Base-by-base conservation (phyloP, 2,888 invertebrate species). In the Leptinotarsa peninsularis region DNA sequence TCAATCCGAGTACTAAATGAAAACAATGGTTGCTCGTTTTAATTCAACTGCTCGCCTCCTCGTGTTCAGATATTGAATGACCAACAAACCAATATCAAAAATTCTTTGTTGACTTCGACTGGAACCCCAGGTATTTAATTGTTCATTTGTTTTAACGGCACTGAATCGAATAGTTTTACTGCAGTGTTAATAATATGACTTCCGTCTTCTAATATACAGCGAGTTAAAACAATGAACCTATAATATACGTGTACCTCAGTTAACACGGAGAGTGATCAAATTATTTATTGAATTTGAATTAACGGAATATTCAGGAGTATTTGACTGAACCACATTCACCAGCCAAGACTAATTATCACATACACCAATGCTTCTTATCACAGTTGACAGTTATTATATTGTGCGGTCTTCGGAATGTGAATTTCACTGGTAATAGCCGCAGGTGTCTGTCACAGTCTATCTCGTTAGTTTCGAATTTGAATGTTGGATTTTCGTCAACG, bases 301-400 rank as follows among this genome's bases (percentile, higher is more conserved):
- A 77, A 77, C 78, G 80, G 80, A 81, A 81, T 77, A 79, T 79
- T 73, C 74, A 70, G 71, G 73, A 73, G 73, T 70, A 69, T 71
- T 73, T 77, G 81, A 78, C 82, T 85, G 86, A 83, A 82, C 86
- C 79, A 80, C 85, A 84, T 68, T 68, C 73, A 79, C 79, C 85
- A 86, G 85, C 86, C 85, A 86, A 84, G 86, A 86, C 87, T 87
- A 87, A 88, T 88, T 88, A 88, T 87, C 86, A 86, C 88, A 87
- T 87, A 88, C 87, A 86, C 84, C 86, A 87, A 86, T 87, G 87
- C 87, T 86, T 84, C 87, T 87, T 87, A 88, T 87, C 87, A 87
- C 85, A 87, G 85, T 87, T 88, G 88, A 88, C 88, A 87, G 87
- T 87, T 88, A 87, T 87, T 88, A 86, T 87, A 84, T 83, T 82